Evolutionary conservation across 1,140 invertebrate genomes (phyloP).

Genomic region (Conus ventricosus): DNA sequence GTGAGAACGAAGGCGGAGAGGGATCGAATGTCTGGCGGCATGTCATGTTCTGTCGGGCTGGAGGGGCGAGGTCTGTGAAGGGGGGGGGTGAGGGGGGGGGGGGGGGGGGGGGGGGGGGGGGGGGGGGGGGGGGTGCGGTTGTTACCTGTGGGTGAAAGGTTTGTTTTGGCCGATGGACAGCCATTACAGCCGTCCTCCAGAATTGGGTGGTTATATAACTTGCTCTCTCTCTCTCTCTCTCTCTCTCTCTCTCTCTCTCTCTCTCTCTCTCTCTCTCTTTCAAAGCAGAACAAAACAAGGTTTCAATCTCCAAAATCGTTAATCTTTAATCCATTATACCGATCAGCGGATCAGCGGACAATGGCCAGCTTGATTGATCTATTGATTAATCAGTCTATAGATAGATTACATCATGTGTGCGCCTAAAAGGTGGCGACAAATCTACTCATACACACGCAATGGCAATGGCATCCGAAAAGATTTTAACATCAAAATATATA

Average conservation of each 20-base stretch:
- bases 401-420: background rate
- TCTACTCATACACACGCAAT: background rate
- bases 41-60: too few species aligned
- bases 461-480: background rate
- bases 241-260: conserved; percentile 29
- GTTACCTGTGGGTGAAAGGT: too few species aligned
- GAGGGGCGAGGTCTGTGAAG: too few species aligned
- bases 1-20: too few species aligned
- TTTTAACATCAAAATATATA: too few species aligned
- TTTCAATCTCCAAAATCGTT: background rate
- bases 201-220: background rate
- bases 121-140: too few species aligned
- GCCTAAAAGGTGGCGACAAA: too few species aligned
- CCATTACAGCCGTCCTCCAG: too few species aligned
- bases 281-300: background rate
- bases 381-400: background rate
- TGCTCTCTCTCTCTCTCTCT: conserved; percentile 33
- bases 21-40: too few species aligned
- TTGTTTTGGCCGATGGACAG: too few species aligned
- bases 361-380: background rate
- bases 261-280: conserved; percentile 8
- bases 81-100: too few species aligned
- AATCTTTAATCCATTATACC: background rate
- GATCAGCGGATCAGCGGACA: background rate
- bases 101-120: too few species aligned